These are phyloP conservation scores for Andrena fulva DNA, from an alignment of 2,888 invertebrate species.

Conservation along the genomic window DNA sequence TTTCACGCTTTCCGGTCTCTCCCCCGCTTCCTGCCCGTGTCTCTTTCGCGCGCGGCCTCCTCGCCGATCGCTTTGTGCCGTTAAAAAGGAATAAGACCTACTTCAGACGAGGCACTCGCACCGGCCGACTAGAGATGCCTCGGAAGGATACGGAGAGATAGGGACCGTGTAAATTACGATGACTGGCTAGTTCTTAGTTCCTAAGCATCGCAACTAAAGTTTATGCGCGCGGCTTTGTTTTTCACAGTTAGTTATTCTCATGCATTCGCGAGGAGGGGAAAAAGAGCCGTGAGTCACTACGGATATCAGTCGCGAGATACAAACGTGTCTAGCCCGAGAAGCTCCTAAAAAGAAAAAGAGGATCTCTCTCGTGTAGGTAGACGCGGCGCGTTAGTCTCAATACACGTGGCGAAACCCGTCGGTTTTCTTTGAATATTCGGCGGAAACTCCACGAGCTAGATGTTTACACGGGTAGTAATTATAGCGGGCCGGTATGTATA, in stretches of 20 bases:
- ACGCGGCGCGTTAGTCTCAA: background rate
- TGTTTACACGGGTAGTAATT: conserved; percentile 55
- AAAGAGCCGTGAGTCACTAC: no score
- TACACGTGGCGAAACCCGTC: conserved; percentile 27
- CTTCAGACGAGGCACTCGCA: background rate
- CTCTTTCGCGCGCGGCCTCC: background rate
- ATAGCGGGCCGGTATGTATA: conserved; percentile 48
- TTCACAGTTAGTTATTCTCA: no score
- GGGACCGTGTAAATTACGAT: no score
- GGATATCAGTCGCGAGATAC: no score
- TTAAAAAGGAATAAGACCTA: background rate
- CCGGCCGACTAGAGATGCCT: background rate
- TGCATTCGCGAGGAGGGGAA: no score
- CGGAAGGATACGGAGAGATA: no score
- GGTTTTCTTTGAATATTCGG: conserved; percentile 24
- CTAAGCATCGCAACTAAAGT: no score
- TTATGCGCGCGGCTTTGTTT: no score
- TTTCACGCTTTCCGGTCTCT: conserved; percentile 18
- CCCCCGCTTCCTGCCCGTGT: background rate
- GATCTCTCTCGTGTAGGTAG: background rate
- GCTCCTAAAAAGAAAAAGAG: background rate
- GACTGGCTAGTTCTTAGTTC: no score
- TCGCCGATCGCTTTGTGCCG: background rate
- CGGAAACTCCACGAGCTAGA: conserved; percentile 38
- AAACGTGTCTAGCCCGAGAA: background rate